phyloP scores from a whole-genome alignment of 2,797 vertebrate species.

The Myripristis jacobus region DNA sequence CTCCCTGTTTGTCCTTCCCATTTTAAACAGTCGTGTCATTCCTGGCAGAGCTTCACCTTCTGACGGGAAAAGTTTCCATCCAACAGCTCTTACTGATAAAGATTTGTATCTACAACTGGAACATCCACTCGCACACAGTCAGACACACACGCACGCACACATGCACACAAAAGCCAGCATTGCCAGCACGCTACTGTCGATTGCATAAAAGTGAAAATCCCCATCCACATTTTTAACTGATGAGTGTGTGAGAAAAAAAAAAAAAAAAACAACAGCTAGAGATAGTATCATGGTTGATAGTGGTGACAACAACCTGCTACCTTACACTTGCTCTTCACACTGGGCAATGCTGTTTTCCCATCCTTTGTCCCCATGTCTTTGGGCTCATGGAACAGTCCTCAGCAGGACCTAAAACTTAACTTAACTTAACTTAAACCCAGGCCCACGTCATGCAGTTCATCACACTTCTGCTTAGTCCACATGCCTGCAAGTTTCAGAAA shows the following conservation, averaged over 20 bases:
- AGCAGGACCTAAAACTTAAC: not conserved
- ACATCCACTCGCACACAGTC: not conserved
- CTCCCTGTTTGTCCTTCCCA: not conserved
- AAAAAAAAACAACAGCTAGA: not conserved
- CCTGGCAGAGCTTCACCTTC: not conserved
- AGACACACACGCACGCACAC: not conserved
- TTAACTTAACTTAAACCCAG: too few species aligned
- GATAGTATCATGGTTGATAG: not conserved
- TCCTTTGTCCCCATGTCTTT: not conserved
- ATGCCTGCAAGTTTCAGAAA: too few species aligned
- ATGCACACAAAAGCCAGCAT: not conserved
- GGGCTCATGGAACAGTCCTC: not conserved
- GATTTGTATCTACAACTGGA: constrained; percentile 6
- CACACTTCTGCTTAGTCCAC: too few species aligned
- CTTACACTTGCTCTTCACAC: not conserved
- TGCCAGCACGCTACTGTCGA: not conserved
- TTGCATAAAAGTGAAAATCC: constrained; percentile 12
- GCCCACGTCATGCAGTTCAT: too few species aligned
- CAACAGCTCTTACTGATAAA: constrained; percentile 3
- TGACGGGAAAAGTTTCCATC: constrained; percentile 13
- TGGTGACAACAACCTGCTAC: not conserved
- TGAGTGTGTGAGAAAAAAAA: not conserved
- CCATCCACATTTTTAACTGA: too few species aligned
- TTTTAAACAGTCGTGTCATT: constrained; percentile 13
- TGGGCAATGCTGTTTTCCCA: too few species aligned